Percentiles rank a stretch among this genome's conserved stretches.
Evolutionary conservation across 2,113 vertebrate species (phyloP).

Genomic region (Eclectus roratus): DNA sequence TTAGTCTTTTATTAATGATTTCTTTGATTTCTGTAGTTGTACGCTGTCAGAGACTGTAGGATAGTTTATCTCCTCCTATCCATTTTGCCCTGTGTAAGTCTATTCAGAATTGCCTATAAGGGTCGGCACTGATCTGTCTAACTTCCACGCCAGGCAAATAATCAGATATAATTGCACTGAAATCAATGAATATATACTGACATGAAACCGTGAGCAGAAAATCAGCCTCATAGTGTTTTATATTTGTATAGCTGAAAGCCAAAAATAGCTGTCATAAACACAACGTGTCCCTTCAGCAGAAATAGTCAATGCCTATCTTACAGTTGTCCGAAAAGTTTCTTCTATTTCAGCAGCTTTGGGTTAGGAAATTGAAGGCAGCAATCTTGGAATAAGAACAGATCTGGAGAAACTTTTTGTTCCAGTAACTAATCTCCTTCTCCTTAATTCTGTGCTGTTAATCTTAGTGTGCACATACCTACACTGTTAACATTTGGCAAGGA

Average conservation of each 20-base stretch:
- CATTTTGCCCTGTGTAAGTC: background rate
- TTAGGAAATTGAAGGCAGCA: background rate
- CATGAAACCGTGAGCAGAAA: constrained; percentile 6
- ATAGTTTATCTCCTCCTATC: background rate
- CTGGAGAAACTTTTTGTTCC: constrained; percentile 38
- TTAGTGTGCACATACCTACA: background rate
- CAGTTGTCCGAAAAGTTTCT: constrained; percentile 4
- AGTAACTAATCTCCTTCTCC: constrained; percentile 30
- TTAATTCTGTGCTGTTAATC: constrained; percentile 33
- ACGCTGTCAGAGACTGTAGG: background rate
- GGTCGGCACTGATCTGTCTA: background rate
- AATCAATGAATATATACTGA: constrained; percentile 14
- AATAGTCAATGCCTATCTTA: background rate
- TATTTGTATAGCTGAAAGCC: constrained; percentile 12
- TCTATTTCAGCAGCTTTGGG: background rate
- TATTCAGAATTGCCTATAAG: background rate
- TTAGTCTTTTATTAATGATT: background rate
- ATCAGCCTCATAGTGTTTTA: background rate
- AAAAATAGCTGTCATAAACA: constrained; percentile 1
- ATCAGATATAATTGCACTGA: constrained; percentile 12
- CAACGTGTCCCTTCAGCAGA: background rate
- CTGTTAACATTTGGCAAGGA: background rate
- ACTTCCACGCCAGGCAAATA: constrained; percentile 4
- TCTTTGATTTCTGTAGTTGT: background rate
- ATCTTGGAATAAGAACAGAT: background rate